Evolutionary conservation across 2,113 vertebrate genomes (phyloP).

Genomic region (Dendrocopos noguchii): DNA sequence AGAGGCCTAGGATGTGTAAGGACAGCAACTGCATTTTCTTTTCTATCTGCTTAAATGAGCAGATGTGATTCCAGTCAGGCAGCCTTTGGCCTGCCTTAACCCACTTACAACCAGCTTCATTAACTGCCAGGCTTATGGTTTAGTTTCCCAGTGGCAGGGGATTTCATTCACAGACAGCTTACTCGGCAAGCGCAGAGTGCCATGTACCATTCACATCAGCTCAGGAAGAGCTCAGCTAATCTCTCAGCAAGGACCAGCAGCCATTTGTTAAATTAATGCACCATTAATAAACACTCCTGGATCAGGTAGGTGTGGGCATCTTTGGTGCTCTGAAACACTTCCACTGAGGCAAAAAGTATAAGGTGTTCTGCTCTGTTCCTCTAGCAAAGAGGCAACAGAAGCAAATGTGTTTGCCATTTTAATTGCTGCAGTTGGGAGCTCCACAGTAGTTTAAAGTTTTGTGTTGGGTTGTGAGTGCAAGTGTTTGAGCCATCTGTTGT

Average conservation of each 20-base stretch:
- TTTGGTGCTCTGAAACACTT: not conserved
- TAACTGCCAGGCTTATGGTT: not conserved
- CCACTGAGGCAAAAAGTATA: not conserved
- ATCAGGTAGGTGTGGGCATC: not conserved
- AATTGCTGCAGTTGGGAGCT: not conserved
- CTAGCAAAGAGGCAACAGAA: not conserved
- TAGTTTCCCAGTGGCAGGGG: not conserved
- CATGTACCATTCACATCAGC: fast-evolving
- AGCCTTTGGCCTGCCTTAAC: slow-evolving; percentile 4
- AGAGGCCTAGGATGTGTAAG: not conserved
- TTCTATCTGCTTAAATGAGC: not conserved
- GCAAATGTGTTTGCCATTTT: not conserved
- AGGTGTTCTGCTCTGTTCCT: not conserved
- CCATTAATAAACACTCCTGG: not conserved
- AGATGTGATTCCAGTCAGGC: not conserved
- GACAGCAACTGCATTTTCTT: not conserved
- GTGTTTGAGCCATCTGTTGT: not conserved
- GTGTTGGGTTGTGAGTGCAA: not conserved
- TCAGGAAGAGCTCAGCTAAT: not conserved
- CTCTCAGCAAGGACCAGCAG: not conserved
- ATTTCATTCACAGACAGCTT: not conserved
- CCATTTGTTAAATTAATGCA: not conserved
- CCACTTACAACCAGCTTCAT: not conserved
- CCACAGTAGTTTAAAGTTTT: not conserved
- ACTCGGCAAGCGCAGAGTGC: not conserved